phyloP scores from a whole-genome alignment of 2,888 invertebrate genomes.

The Cheilosia variabilis region DNA sequence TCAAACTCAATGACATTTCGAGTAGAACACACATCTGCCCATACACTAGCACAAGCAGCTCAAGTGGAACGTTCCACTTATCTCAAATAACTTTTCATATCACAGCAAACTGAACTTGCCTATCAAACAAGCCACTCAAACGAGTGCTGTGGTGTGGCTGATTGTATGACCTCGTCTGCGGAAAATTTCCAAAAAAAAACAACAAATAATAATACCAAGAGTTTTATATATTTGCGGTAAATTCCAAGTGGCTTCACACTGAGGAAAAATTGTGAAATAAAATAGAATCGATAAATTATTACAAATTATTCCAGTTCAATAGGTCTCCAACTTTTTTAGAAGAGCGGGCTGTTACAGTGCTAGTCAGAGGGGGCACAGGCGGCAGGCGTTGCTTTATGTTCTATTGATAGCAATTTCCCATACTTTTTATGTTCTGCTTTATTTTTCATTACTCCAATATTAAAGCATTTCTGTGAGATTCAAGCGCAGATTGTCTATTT shows the following conservation, averaged over 20 bases:
- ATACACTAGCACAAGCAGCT: background rate
- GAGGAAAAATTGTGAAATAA: slow-evolving; percentile 54
- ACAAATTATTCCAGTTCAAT: slow-evolving; percentile 68
- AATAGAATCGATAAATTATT: slow-evolving; percentile 60
- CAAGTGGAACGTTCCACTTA: slow-evolving; percentile 1
- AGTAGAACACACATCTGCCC: background rate
- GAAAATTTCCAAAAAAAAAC: background rate
- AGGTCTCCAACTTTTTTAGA: slow-evolving; percentile 35
- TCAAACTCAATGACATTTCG: background rate
- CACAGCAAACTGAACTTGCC: background rate
- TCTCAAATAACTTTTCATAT: slow-evolving; percentile 7
- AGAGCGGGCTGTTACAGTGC: background rate
- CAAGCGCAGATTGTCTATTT: background rate
- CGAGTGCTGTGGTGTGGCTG: background rate
- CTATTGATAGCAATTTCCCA: slow-evolving; percentile 1
- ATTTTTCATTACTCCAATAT: slow-evolving; percentile 2
- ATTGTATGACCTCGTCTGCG: background rate
- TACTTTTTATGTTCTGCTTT: background rate
- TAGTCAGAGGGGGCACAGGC: background rate
- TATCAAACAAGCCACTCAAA: background rate
- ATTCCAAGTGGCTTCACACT: slow-evolving; percentile 51
- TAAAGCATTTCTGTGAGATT: background rate
- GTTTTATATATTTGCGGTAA: slow-evolving; percentile 39
- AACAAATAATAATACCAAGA: slow-evolving; percentile 5
- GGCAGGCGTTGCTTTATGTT: slow-evolving; percentile 2